phyloP scores from a whole-genome alignment of 2,888 invertebrate genomes.

The Teinopalpus imperialis region DNA sequence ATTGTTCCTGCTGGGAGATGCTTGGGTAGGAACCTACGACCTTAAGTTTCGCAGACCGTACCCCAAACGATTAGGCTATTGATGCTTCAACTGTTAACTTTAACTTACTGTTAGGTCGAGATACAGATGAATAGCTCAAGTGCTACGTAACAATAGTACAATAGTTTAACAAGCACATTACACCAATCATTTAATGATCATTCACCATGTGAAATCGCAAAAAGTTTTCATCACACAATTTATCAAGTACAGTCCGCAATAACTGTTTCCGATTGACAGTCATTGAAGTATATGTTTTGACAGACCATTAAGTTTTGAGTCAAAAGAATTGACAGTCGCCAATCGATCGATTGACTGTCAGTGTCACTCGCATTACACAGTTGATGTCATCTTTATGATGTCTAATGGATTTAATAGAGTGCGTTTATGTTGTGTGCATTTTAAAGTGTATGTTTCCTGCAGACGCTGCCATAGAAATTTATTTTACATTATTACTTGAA shows the following conservation, averaged over 20 bases:
- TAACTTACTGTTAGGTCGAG: too few species aligned
- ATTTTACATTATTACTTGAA: too few species aligned
- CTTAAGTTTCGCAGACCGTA: too few species aligned
- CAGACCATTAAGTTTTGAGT: conserved; percentile 65
- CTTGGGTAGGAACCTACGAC: too few species aligned
- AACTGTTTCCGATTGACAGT: conserved; percentile 48
- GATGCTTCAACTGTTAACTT: too few species aligned
- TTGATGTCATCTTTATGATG: conserved; percentile 65
- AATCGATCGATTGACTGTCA: conserved; percentile 53
- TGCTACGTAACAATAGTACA: too few species aligned
- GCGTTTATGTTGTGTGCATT: conserved; percentile 37
- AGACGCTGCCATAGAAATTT: too few species aligned
- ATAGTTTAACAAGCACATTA: too few species aligned
- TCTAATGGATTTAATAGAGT: conserved; percentile 49
- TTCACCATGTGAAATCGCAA: conserved; percentile 46
- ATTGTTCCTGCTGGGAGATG: too few species aligned
- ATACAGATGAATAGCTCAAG: too few species aligned
- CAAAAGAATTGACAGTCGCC: conserved; percentile 55
- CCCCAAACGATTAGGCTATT: too few species aligned
- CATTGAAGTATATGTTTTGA: conserved; percentile 78
- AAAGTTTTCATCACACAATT: conserved; percentile 63
- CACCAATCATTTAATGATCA: background rate
- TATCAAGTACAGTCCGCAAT: conserved; percentile 50
- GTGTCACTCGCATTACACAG: conserved; percentile 68
- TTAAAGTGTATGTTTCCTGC: conserved; percentile 27